Evolutionary conservation across 2,113 vertebrate genomes (phyloP).

Genomic region (Pterophyllum scalare): DNA sequence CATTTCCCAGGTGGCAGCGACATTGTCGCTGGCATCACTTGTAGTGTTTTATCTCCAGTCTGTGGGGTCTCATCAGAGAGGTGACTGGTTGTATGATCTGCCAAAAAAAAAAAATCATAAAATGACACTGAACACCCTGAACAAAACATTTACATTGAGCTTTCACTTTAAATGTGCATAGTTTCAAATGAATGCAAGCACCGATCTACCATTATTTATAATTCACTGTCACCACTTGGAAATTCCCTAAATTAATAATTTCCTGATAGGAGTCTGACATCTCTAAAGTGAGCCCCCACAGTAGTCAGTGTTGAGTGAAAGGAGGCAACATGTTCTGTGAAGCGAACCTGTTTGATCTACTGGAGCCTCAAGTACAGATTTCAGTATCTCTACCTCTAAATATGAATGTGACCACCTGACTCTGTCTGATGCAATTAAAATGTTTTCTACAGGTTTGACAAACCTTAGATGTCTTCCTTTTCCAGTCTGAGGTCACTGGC

Average conservation of each 20-base stretch:
- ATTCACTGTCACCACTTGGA: neutral
- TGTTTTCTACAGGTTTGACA: constrained; percentile 78
- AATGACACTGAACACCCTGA: constrained; percentile 9
- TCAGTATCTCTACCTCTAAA: constrained; percentile 78
- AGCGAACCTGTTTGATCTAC: constrained; percentile 46
- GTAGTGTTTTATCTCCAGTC: neutral
- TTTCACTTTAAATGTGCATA: neutral
- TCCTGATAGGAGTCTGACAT: neutral
- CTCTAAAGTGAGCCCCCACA: neutral
- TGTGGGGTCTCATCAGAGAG: neutral
- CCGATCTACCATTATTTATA: neutral
- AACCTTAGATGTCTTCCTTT: constrained; percentile 80
- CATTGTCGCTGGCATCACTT: neutral
- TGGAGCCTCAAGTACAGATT: constrained; percentile 42
- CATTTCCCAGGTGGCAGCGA: neutral
- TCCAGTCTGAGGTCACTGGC: constrained; percentile 53
- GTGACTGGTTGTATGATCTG: neutral
- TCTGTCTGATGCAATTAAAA: constrained; percentile 79
- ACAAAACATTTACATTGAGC: neutral
- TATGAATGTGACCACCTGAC: constrained; percentile 77
- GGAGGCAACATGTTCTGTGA: constrained; percentile 49
- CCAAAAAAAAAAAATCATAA: neutral
- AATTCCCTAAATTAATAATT: neutral
- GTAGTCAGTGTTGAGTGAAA: constrained; percentile 6
- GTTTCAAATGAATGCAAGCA: neutral